phyloP scores from a whole-genome alignment of 2,113 vertebrate species.

The Lepus timidus region DNA sequence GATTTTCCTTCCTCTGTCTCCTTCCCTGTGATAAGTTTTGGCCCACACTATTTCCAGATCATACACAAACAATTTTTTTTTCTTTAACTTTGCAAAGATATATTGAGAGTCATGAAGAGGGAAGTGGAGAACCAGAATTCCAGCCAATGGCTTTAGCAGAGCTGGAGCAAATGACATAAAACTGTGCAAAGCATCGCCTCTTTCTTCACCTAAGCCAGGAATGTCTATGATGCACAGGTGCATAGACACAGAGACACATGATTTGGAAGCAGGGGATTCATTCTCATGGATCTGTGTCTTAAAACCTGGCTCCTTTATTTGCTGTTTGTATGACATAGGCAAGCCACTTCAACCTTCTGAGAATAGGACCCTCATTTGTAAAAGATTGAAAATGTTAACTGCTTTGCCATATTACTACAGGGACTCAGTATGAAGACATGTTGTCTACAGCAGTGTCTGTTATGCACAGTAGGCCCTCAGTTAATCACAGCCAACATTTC shows the following conservation, averaged over 20 bases:
- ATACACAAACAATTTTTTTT: neutral
- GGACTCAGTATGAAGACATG: neutral
- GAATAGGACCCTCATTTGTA: neutral
- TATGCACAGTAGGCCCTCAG: fast-evolving
- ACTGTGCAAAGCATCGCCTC: fast-evolving
- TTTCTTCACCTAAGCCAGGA: neutral
- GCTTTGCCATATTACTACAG: fast-evolving
- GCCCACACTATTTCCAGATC: neutral
- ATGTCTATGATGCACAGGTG: fast-evolving
- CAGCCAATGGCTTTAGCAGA: neutral
- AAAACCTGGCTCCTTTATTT: neutral
- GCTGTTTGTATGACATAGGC: fast-evolving
- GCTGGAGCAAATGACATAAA: fast-evolving
- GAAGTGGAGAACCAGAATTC: neutral
- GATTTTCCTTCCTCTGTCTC: neutral
- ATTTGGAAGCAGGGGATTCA: neutral
- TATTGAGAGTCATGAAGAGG: neutral
- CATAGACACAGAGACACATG: fast-evolving
- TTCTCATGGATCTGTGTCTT: no score
- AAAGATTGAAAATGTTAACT: neutral
- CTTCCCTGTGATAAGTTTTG: neutral
- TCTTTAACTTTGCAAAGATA: neutral
- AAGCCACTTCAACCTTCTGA: neutral
- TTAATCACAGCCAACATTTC: neutral
- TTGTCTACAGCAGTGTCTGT: neutral